phyloP scores from a whole-genome alignment of 2,797 vertebrate species.

The Danio jaintianensis region DNA sequence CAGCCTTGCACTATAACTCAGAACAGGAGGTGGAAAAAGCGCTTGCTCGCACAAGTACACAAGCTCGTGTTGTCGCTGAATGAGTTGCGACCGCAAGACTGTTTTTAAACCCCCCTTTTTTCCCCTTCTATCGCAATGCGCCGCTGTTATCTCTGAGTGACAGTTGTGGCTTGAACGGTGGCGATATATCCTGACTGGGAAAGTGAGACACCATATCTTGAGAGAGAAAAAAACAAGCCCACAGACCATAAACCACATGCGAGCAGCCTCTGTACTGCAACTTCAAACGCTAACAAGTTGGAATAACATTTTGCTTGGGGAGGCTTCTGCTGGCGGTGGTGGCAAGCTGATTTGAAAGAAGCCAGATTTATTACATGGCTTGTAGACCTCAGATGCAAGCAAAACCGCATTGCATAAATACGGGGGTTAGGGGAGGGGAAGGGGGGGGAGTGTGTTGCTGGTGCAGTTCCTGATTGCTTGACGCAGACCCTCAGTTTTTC shows the following conservation, averaged over 20 bases:
- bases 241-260: slow-evolving; percentile 82
- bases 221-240: slow-evolving; percentile 70
- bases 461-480: slow-evolving; percentile 64
- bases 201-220: slow-evolving; percentile 81
- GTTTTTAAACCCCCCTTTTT: slow-evolving; percentile 75
- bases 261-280: slow-evolving; percentile 78
- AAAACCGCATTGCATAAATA: slow-evolving; percentile 75
- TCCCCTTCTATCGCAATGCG: slow-evolving; percentile 53
- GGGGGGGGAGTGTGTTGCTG: neutral
- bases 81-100: slow-evolving; percentile 75
- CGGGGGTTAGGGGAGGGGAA: slow-evolving; percentile 48
- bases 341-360: slow-evolving; percentile 76
- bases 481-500: slow-evolving; percentile 34
- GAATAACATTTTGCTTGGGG: slow-evolving; percentile 86
- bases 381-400: slow-evolving; percentile 76
- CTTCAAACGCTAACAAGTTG: slow-evolving; percentile 86
- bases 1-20: slow-evolving; percentile 61
- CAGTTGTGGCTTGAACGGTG: slow-evolving; percentile 83
- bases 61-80: slow-evolving; percentile 69
- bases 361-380: slow-evolving; percentile 79
- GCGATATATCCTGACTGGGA: slow-evolving; percentile 82
- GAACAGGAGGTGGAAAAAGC: slow-evolving; percentile 71
- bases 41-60: slow-evolving; percentile 54
- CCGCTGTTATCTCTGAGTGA: slow-evolving; percentile 79
- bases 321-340: slow-evolving; percentile 80